Evolutionary conservation across 2,888 invertebrate species (phyloP), one percentile per base, ranked within the genome.

Genomic region (Heteromyza rotundicornis): DNA sequence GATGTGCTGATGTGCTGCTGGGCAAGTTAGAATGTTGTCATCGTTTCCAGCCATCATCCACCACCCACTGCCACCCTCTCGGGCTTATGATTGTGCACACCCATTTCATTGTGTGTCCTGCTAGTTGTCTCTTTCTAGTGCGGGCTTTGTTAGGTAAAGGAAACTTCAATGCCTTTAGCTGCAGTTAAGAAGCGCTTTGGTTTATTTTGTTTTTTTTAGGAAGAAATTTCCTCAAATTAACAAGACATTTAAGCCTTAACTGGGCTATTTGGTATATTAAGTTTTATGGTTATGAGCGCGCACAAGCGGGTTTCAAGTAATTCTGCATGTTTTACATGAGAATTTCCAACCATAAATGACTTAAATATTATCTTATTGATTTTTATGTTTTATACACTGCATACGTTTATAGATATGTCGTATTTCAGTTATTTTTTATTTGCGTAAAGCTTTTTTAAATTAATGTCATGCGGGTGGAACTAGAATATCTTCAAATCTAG

Each of bases 261-360:
- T 62, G 51, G 55, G 35, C 10, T 24, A 44, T 53, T 54, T 51
- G 50, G 16, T 61, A 27, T 27, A 19, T 59, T 32, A 3, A 3
- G 27, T 55, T 3, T n/a, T 40, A 40, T 40, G 14, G 40, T 40
- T 32, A 12, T 32, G 32, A 12, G 32, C 32, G n/a, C n/a, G n/a
- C n/a, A n/a, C n/a, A n/a, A n/a, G n/a, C n/a, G n/a, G n/a, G n/a
- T n/a, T n/a, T n/a, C n/a, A n/a, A n/a, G n/a, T n/a, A 32, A 8
- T 32, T 8, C 32, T 8, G 32, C 32, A n/a, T 40, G 16, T 53
- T 57, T 64, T 63, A 55, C 56, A 54, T 54, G 59, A 60, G 60
- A 62, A 66, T 57, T 60, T 47, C 57, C 56, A 63, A 64, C 66
- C 66, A 66, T 66, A 64, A 66, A 64, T 60, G 64, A 62, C 53